A percentile compares a stretch with the other conserved stretches of the same genome.
Conservation (phyloP, 2,113 vertebrate species). For the Catharus fuscescens region DNA sequence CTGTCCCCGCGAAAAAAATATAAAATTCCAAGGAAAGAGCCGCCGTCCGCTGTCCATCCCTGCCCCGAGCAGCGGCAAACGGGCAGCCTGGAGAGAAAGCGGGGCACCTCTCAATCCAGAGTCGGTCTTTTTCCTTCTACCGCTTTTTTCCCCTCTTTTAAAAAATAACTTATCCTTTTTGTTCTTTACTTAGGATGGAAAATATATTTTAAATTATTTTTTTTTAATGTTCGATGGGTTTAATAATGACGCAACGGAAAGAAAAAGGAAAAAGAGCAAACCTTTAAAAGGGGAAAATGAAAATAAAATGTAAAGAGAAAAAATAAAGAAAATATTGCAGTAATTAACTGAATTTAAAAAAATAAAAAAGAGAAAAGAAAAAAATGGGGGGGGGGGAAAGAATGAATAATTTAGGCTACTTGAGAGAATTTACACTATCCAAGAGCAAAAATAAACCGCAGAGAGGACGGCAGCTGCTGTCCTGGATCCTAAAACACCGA, state of each 20-base stretch:
- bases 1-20: rapidly evolving
- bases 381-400: not conserved
- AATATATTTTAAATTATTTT: not conserved
- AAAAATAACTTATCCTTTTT: not conserved
- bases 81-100: not conserved
- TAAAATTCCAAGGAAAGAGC: not conserved
- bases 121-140: not conserved
- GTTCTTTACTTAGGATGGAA: not conserved
- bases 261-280: not conserved
- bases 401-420: not conserved
- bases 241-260: not conserved
- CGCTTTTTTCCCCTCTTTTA: rapidly evolving
- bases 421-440: constrained; percentile 1
- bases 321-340: not conserved
- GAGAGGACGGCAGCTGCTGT: not conserved
- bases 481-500: not conserved
- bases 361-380: not conserved
- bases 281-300: not conserved
- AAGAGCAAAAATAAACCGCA: constrained; percentile 38
- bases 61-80: not conserved
- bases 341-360: not conserved
- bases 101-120: not conserved
- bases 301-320: not conserved
- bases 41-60: rapidly evolving
- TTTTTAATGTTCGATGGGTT: not conserved